Percentiles rank a stretch among this genome's conserved stretches.
These are phyloP conservation scores for Hemitrygon akajei DNA, from an alignment of 2,797 vertebrate genomes.

Conservation along the genomic window DNA sequence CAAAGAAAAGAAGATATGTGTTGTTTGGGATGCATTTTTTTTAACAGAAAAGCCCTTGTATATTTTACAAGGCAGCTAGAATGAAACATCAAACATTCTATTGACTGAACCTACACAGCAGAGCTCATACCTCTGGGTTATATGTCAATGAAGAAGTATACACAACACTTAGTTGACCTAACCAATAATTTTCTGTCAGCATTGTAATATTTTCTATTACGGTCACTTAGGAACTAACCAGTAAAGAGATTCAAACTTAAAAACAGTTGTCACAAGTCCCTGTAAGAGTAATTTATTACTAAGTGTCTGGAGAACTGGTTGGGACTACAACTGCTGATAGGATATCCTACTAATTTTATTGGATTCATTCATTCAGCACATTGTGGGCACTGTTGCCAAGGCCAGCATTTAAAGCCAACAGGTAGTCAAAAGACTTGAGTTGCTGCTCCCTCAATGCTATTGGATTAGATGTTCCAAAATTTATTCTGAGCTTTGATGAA, in stretches of 20 bases:
- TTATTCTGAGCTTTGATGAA: too few relatives aligned
- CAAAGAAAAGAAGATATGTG: background rate
- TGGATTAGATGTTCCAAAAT: too few relatives aligned
- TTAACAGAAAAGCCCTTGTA: background rate
- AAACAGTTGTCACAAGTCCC: too few relatives aligned
- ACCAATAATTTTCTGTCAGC: background rate
- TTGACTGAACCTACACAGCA: background rate
- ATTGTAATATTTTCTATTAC: background rate
- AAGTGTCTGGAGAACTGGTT: too few relatives aligned
- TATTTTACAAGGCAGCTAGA: background rate
- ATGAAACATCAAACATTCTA: background rate
- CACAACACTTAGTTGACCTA: background rate
- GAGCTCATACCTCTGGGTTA: background rate
- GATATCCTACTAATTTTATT: too few relatives aligned
- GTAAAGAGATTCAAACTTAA: background rate
- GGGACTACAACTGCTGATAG: too few relatives aligned
- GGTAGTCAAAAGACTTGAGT: too few relatives aligned
- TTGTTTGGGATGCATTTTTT: background rate
- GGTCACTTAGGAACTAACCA: background rate
- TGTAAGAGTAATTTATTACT: too few relatives aligned
- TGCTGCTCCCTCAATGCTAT: too few relatives aligned
- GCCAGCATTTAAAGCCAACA: too few relatives aligned
- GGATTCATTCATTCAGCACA: too few relatives aligned
- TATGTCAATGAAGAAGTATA: background rate
- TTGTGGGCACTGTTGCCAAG: too few relatives aligned